Evolutionary conservation across 2,888 invertebrate species (phyloP), one percentile per base, ranked within the genome.

Genomic region (Sesia apiformis): DNA sequence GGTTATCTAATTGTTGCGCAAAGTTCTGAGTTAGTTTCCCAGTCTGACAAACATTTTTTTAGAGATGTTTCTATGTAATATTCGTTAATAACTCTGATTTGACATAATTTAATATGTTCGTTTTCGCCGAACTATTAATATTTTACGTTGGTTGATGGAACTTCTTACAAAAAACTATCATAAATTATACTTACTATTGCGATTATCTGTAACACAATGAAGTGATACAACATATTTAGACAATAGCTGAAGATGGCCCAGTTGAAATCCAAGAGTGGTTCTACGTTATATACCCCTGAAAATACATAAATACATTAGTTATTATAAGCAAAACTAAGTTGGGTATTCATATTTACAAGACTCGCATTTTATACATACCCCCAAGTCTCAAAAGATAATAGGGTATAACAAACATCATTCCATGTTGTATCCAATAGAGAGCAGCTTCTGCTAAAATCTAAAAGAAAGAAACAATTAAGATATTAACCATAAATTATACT

Each of bases 371-470:
- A 42, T 65, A 78, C 87, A 82, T 91, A 96, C 97, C 98, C 90
- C 96, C 96, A 77, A 94, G 91, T 81, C 93, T 92, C 73, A 98
- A 90, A 58, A 98, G 92, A 84, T 97, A 98, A 83, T 96, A 95
- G 63, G 98, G 98, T 87, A 97, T 96, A 56, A 98, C 93, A 82
- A 98, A 93, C 94, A 98, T 97, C 91, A 98, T 92, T 63, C 95
- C 93, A 90, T 98, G 98, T 85, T 98, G 98, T 75, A 98, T 94
- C 93, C 97, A 98, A 84, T 98, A 98, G 56, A 97, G 92, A 61
- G 96, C 94, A 72, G 95, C 95, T 87, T 98, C 98, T 76, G 97
- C 95, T 64, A 97, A 95, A 77, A 98, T 93, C 97, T 97, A 86
- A 49, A 59, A 68, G 54, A 56, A 53, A 57, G 50, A 4, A 4